These are phyloP conservation scores for Isaurus tuberculatus DNA, from an alignment of 92 coral and sea anemone genomes.

Conservation along the genomic window DNA sequence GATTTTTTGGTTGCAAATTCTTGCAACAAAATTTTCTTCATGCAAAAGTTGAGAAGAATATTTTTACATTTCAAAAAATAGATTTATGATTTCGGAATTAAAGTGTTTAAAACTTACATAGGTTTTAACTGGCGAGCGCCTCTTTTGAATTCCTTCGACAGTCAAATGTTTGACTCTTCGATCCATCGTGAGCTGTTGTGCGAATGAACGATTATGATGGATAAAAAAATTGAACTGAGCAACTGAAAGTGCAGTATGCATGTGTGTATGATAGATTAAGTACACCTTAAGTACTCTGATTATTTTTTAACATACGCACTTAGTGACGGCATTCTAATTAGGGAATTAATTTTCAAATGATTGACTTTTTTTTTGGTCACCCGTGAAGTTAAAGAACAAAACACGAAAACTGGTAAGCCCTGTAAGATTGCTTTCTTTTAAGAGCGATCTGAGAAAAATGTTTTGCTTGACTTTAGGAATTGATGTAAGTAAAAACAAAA, in stretches of 20 bases:
- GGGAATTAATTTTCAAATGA: neutral
- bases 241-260: neutral
- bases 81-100: neutral
- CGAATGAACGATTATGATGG: neutral
- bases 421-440: neutral
- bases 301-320: neutral
- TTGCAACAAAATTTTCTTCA: too few species aligned
- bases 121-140: constrained; percentile 63
- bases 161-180: constrained; percentile 61
- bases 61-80: too few species aligned
- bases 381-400: constrained; percentile 8
- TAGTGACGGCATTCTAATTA: neutral
- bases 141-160: constrained; percentile 69
- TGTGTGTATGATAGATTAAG: neutral
- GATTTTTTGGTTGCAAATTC: too few species aligned
- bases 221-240: neutral
- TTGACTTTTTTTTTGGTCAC: neutral
- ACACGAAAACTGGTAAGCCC: neutral
- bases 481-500: too few species aligned
- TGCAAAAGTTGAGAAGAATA: too few species aligned
- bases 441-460: too few species aligned
- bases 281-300: neutral
- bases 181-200: constrained; percentile 38
- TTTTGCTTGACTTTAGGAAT: too few species aligned
- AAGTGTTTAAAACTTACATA: constrained; percentile 49